Evolutionary conservation across 2,113 vertebrate species (phyloP), one percentile per base, ranked within the genome.

Genomic region (Paramisgurnus dabryanus): DNA sequence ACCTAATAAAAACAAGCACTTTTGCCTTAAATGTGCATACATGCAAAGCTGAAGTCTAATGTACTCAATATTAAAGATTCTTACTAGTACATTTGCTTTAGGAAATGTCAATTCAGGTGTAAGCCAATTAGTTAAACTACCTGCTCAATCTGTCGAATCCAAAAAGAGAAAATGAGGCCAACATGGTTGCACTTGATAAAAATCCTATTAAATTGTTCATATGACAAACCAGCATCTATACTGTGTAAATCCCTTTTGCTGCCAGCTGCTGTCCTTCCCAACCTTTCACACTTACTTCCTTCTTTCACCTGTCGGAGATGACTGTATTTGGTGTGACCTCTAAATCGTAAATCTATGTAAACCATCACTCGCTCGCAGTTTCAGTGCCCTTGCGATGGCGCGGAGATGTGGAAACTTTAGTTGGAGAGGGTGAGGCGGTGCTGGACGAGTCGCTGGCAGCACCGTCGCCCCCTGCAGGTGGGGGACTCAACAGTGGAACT

Each of bases 391-490:
- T 97, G 82, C 92, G 94, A 82, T 98, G 96, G 15, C 96, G 93
- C 0, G 97, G 96, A 0, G 97, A 98, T 2, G 96, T 95, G 58
- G 91, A 89, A 43, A 93, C 89, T 89, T 94, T 98, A 0, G 97
- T 98, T 11, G 97, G 98, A 0, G 97, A 98, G 0, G 95, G 96
- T 17, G 96, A 98, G 2, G 95, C 94, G 0, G 92, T 92, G 53
- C 94, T 87, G 3, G 96, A 94, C 0, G 95, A 93, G 84, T 99
- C 98, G 4, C 94, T 92, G 41, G 95, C 95, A 7, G 94, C 95
- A 11, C 93, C 92, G 18, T 99, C 97, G 0, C 90, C 93, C 50
- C 93, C 91, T 22, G 86, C 85, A 7, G 95, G 92, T 9, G 93
- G 89, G 0, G 95, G 94, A 0, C 93, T 89, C 70, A 95, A 89